Evolutionary conservation across 2,888 invertebrate species (phyloP).

Genomic region (Oeneis ivallda): DNA sequence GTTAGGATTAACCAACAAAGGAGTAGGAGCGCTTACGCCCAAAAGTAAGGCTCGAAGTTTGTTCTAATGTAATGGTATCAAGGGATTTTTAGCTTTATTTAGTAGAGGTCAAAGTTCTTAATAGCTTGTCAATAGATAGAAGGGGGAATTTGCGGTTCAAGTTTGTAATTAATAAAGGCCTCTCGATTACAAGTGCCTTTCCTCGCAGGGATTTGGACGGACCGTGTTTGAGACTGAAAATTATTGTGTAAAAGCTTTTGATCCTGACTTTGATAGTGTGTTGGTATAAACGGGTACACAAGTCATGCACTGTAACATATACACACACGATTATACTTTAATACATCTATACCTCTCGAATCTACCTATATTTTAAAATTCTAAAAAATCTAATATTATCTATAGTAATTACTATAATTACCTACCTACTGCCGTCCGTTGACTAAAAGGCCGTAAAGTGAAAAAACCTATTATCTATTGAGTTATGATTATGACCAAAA

Average conservation of each 20-base stretch:
- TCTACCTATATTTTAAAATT: no score
- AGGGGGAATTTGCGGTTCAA: conserved; percentile 70
- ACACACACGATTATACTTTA: no score
- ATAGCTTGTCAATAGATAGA: conserved; percentile 53
- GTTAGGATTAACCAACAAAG: conserved; percentile 36
- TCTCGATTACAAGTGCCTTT: conserved; percentile 80
- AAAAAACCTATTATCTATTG: no score
- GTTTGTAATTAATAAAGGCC: conserved; percentile 81
- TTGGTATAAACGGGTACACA: no score
- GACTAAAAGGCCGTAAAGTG: no score
- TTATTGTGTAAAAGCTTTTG: conserved; percentile 31
- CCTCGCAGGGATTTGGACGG: conserved; percentile 57
- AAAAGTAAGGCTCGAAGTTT: conserved; percentile 73
- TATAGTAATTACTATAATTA: no score
- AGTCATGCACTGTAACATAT: no score
- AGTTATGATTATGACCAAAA: no score
- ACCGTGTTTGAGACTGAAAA: conserved; percentile 30
- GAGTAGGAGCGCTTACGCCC: conserved; percentile 64
- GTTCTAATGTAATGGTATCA: conserved; percentile 53
- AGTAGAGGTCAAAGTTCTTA: conserved; percentile 60
- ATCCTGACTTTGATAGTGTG: conserved; percentile 28
- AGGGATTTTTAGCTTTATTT: conserved; percentile 69
- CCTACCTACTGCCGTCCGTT: no score
- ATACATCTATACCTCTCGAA: no score
- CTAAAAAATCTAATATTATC: no score